These are phyloP conservation scores for Drosophila oshimai DNA, from an alignment of 1,140 invertebrate genomes.

Conservation along the genomic window DNA sequence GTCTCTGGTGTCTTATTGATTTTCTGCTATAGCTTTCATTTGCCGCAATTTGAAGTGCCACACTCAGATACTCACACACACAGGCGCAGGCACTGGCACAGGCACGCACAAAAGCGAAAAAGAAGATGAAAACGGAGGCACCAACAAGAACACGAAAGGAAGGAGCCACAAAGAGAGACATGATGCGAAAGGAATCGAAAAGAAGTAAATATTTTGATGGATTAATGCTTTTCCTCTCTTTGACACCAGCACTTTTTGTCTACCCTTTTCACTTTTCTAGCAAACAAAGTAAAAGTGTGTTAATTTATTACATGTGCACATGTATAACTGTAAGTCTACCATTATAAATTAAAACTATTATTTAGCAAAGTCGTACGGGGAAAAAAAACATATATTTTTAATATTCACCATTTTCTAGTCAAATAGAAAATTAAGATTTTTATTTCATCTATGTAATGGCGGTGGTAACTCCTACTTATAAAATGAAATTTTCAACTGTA, in stretches of 20 bases:
- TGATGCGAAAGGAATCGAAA: constrained; percentile 47
- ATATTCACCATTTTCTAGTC: no score
- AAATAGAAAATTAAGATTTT: no score
- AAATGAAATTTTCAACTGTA: neutral
- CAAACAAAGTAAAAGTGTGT: constrained; percentile 5
- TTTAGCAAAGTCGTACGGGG: no score
- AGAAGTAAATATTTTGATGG: constrained; percentile 64
- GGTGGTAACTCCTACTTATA: no score
- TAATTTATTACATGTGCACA: neutral
- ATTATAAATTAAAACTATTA: no score
- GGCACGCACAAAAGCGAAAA: constrained; percentile 7
- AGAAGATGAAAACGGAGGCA: constrained; percentile 15
- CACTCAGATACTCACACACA: constrained; percentile 8
- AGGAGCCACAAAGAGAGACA: constrained; percentile 4
- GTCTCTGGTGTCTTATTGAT: constrained; percentile 71
- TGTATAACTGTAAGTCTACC: neutral
- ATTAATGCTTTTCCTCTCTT: constrained; percentile 42
- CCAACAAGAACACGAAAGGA: constrained; percentile 1
- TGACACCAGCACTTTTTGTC: neutral
- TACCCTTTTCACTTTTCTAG: neutral
- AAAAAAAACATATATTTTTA: no score
- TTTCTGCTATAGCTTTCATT: constrained; percentile 64
- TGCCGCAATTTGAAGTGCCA: constrained; percentile 46
- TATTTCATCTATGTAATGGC: no score
- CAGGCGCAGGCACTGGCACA: neutral